phyloP scores from a whole-genome alignment of 1,140 invertebrate genomes.

The Heliconius hewitsoni region DNA sequence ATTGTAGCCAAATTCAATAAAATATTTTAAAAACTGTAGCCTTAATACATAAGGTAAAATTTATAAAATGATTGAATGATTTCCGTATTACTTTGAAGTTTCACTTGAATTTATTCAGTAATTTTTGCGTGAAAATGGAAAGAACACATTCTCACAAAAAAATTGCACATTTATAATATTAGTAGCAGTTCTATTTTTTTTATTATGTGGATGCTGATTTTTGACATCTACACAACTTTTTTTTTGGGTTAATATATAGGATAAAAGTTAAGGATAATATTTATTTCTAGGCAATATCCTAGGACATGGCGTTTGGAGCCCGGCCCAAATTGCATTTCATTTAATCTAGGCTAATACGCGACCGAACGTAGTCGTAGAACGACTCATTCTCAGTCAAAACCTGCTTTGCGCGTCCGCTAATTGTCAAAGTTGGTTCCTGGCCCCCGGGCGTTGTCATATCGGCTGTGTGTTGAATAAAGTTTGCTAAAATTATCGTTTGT shows the following conservation, averaged over 20 bases:
- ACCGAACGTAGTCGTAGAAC: conserved; percentile 43
- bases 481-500: conserved; percentile 48
- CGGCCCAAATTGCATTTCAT: conserved; percentile 44
- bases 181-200: too few species aligned
- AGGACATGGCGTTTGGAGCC: conserved; percentile 35
- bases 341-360: conserved; percentile 47
- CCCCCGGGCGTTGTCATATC: conserved; percentile 51
- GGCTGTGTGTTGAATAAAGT: conserved; percentile 54
- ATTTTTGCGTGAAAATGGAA: too few species aligned
- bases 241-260: not conserved
- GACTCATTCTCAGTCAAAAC: conserved; percentile 59
- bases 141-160: too few species aligned
- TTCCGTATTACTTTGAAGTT: too few species aligned
- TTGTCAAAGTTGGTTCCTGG: conserved; percentile 56
- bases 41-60: too few species aligned
- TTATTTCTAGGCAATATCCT: not conserved
- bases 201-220: too few species aligned
- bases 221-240: not conserved
- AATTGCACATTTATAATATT: too few species aligned
- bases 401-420: conserved; percentile 54
- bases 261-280: not conserved
- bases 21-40: too few species aligned
- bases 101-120: too few species aligned
- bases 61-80: too few species aligned
- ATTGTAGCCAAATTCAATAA: too few species aligned